phyloP scores from a whole-genome alignment of 1,140 invertebrate genomes.

The Scaptodrosophila lebanonensis region DNA sequence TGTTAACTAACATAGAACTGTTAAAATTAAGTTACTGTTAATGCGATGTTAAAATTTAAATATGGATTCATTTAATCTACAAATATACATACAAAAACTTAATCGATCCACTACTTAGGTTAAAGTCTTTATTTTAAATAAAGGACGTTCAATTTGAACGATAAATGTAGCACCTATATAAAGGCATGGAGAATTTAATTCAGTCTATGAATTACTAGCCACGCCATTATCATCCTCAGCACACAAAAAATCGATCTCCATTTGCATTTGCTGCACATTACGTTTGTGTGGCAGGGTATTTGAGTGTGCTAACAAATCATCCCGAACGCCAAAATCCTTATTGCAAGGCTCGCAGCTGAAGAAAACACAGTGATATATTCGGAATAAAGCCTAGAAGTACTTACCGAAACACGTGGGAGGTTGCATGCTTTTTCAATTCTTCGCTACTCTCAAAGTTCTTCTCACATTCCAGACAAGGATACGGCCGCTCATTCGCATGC shows the following conservation, averaged over 20 bases:
- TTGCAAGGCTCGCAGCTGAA: slow-evolving; percentile 43
- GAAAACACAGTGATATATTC: not conserved
- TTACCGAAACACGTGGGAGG: slow-evolving; percentile 32
- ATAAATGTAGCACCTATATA: too few species aligned
- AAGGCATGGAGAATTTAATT: too few species aligned
- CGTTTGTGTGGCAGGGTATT: slow-evolving; percentile 28
- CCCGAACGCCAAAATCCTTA: slow-evolving; percentile 21
- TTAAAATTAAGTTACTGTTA: slow-evolving; percentile 1
- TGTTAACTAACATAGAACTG: too few species aligned
- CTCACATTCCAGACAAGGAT: slow-evolving; percentile 53
- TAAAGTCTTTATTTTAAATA: too few species aligned
- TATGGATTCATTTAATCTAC: too few species aligned
- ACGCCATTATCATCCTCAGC: slow-evolving; percentile 3
- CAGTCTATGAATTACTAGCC: slow-evolving; percentile 6
- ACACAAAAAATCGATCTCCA: slow-evolving; percentile 31
- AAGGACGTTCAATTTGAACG: too few species aligned
- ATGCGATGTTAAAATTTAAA: slow-evolving; percentile 12
- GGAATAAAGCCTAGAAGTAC: not conserved
- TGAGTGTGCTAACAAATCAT: slow-evolving; percentile 19
- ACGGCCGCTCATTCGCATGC: slow-evolving; percentile 54
- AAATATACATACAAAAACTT: too few species aligned
- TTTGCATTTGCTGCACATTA: slow-evolving; percentile 15
- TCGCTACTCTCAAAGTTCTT: slow-evolving; percentile 19
- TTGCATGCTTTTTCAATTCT: slow-evolving; percentile 28
- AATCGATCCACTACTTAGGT: too few species aligned